A percentile compares a stretch with the other conserved stretches of the same genome.
Conservation (phyloP, 2,888 invertebrate species). For the Brassicogethes aeneus region DNA sequence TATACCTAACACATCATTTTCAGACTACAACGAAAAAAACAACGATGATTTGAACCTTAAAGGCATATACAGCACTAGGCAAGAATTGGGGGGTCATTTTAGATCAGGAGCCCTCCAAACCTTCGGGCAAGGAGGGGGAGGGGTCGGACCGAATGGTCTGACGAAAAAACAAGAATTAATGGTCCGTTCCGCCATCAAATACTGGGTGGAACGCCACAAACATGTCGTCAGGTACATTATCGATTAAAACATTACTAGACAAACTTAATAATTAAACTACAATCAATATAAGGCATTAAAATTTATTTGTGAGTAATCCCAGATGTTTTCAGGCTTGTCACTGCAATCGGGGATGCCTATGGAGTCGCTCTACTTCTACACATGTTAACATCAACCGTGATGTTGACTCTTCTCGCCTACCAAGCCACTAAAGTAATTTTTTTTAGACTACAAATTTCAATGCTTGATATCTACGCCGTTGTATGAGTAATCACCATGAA, state of each 20-base stretch:
- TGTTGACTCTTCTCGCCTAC: constrained; percentile 72
- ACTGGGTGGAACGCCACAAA: constrained; percentile 85
- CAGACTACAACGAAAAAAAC: constrained; percentile 36
- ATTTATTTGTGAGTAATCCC: no score
- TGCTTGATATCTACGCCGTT: no score
- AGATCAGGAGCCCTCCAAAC: constrained; percentile 59
- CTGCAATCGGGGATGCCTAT: constrained; percentile 74
- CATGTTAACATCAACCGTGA: constrained; percentile 79
- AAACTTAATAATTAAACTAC: no score
- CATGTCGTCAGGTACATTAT: constrained; percentile 69
- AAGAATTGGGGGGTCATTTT: constrained; percentile 69
- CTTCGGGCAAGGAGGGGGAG: constrained; percentile 45
- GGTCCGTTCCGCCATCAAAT: constrained; percentile 79
- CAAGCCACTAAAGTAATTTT: constrained; percentile 69
- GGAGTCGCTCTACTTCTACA: constrained; percentile 75
- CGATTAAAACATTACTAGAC: no score
- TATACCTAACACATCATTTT: constrained; percentile 2
- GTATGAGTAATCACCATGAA: no score
- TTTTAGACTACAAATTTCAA: no score
- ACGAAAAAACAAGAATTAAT: constrained; percentile 76
- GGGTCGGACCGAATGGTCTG: constrained; percentile 67
- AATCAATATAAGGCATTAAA: no score
- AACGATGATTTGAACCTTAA: constrained; percentile 55
- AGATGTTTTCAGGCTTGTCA: constrained; percentile 56
- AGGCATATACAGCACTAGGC: constrained; percentile 67